Evolutionary conservation across 2,888 invertebrate genomes (phyloP).

Genomic region (Caprella mutica): DNA sequence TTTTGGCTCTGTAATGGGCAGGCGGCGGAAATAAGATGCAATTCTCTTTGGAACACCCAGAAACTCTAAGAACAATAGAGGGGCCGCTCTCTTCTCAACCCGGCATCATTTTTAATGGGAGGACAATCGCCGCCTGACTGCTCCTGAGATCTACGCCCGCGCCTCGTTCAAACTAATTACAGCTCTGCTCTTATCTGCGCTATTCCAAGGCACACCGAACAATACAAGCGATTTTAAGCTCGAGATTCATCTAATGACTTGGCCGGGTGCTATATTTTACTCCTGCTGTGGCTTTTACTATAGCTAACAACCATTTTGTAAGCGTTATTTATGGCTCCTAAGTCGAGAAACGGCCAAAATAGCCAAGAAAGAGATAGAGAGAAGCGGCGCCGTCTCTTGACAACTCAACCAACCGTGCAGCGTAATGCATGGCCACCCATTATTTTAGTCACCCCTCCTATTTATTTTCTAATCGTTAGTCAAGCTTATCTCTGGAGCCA

Average conservation of each 20-base stretch:
- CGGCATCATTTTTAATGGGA: conserved; percentile 8
- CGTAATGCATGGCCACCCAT: conserved; percentile 10
- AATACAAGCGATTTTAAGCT: conserved; percentile 12
- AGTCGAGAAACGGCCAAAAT: conserved; percentile 9
- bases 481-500: conserved; percentile 13
- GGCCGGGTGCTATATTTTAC: conserved; percentile 10
- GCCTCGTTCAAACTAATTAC: conserved; percentile 12
- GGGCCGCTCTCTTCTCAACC: conserved; percentile 13
- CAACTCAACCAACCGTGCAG: conserved; percentile 10
- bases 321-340: conserved; percentile 9
- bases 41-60: conserved; percentile 6
- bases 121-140: conserved; percentile 10
- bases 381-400: conserved; percentile 7
- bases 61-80: conserved; percentile 5
- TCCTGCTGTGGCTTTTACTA: conserved; percentile 9
- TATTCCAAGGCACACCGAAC: conserved; percentile 7
- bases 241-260: conserved; percentile 12
- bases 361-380: conserved; percentile 10
- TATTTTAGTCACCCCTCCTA: conserved; percentile 11
- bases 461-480: conserved; percentile 12
- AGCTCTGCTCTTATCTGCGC: conserved; percentile 12
- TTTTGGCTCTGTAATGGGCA: conserved; percentile 8
- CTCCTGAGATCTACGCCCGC: conserved; percentile 9
- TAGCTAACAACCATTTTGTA: conserved; percentile 12
- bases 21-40: conserved; percentile 10